Evolutionary conservation across 2,113 vertebrate genomes (phyloP).

Genomic region (Donacobius atricapilla): DNA sequence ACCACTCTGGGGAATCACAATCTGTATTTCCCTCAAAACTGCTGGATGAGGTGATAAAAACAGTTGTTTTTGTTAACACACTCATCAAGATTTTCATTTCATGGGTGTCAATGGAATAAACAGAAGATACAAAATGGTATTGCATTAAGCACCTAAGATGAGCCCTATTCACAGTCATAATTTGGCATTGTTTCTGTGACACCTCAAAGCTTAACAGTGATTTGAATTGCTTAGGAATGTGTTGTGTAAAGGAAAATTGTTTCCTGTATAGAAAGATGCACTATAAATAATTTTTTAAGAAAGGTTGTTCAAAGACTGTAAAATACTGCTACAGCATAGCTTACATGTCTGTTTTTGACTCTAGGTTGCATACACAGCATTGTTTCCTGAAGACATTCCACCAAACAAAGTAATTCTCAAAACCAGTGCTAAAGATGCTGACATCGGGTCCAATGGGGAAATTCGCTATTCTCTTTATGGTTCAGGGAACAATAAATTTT

Average conservation of each 20-base stretch:
- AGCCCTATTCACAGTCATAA: not conserved
- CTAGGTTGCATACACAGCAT: slow-evolving; percentile 82
- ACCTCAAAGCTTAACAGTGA: not conserved
- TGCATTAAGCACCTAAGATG: not conserved
- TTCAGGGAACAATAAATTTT: slow-evolving; percentile 85
- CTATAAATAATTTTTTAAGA: not conserved
- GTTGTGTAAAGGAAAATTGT: not conserved
- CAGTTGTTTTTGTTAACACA: not conserved
- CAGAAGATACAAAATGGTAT: not conserved
- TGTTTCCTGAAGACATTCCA: slow-evolving; percentile 86
- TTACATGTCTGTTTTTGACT: not conserved
- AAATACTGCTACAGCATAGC: not conserved
- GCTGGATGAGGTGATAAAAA: not conserved
- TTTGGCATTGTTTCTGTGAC: not conserved
- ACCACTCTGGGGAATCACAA: not conserved
- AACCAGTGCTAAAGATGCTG: slow-evolving; percentile 85
- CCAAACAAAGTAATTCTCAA: slow-evolving; percentile 84
- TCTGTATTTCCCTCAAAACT: not conserved
- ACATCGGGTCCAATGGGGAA: slow-evolving; percentile 85
- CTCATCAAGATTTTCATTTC: not conserved
- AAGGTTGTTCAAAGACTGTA: not conserved
- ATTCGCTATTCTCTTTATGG: slow-evolving; percentile 89
- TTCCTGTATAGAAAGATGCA: not conserved
- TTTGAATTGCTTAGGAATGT: not conserved
- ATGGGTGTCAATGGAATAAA: not conserved